Evolutionary conservation across 2,113 vertebrate species (phyloP), one percentile per base, ranked within the genome.

Genomic region (Scolopax mira): DNA sequence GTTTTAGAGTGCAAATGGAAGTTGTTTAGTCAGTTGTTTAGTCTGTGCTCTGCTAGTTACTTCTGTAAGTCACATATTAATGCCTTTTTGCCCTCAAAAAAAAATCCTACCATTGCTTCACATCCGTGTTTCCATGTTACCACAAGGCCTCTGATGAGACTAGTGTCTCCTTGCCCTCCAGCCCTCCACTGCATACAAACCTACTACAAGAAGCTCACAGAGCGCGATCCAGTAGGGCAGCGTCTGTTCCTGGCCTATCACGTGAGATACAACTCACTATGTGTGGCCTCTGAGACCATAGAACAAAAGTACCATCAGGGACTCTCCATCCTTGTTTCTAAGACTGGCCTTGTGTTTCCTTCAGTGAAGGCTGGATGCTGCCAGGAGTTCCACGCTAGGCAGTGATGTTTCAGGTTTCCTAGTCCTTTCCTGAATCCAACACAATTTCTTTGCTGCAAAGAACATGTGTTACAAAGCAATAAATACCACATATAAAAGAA

Each of bases 111-210:
- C 21, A 5, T 60, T 90, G 2, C 13, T 94, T 77, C 31, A 35
- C 3, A 0, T 33, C 11, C 44, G 6, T 85, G 23, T 80, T 85
- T 15, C 37, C 6, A 8, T 41, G 42, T 42, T 77, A 25, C 22
- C 31, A 35, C 6, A 62, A 84, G 8, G 13, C 8, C 18, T 62
- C 61, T 87, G 10, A 11, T 73, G 49, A 85, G 28, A 17, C 11
- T 18, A 12, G 22, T 18, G 4, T 62, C 13, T 70, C 22, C n/a
- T 83, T 86, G 30, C 57, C n/a, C 24, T 57, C 25, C 5, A 3
- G 30, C 57, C n/a, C 24, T 57, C 25, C 5, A 3, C 55, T 80
- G n/a, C 31, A 61, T 0, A 0, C 7, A 82, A 17, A 42, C 5
- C 13, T 66, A 4, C 18, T 51, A 62, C 11, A 58, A 28, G 52